Percentiles rank a stretch among this genome's conserved stretches.
These are phyloP conservation scores for Spodoptera frugiperda DNA, from an alignment of 1,140 invertebrate species.

Conservation along the genomic window DNA sequence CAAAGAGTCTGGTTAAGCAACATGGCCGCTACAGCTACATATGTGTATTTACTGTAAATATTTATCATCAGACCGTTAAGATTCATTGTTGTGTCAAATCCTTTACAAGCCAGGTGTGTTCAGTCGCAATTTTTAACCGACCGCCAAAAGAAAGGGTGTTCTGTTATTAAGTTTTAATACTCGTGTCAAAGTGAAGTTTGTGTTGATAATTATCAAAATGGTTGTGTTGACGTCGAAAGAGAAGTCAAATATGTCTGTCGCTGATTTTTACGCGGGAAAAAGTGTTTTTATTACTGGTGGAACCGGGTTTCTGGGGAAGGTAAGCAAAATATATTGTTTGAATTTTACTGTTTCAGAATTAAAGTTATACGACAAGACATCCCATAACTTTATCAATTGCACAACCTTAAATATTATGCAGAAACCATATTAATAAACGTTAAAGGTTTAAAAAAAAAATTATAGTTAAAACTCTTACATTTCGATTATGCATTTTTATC, in stretches of 20 bases:
- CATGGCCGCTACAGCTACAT: neutral
- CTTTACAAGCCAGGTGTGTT: neutral
- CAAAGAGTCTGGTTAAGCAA: neutral
- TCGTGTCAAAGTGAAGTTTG: neutral
- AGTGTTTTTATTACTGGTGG: conserved; percentile 32
- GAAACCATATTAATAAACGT: too few relatives aligned
- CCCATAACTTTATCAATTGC: too few relatives aligned
- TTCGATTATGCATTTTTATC: too few relatives aligned
- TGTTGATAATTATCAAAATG: conserved; percentile 1
- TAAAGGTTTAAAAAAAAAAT: too few relatives aligned
- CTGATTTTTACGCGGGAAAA: conserved; percentile 33
- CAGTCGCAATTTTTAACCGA: neutral
- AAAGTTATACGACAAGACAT: too few relatives aligned
- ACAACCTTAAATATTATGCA: too few relatives aligned
- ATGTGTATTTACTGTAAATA: neutral
- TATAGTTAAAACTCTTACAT: too few relatives aligned
- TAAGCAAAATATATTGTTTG: neutral
- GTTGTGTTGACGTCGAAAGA: neutral
- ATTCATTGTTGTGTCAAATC: neutral
- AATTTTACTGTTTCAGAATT: neutral
- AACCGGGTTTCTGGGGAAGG: conserved; percentile 41
- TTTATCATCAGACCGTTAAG: neutral
- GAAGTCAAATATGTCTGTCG: neutral
- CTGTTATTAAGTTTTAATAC: neutral
- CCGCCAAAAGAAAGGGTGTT: too few relatives aligned